A percentile compares a stretch with the other conserved stretches of the same genome.
Conservation (phyloP, 1,140 invertebrate genomes). For the Calosoma granatense region DNA sequence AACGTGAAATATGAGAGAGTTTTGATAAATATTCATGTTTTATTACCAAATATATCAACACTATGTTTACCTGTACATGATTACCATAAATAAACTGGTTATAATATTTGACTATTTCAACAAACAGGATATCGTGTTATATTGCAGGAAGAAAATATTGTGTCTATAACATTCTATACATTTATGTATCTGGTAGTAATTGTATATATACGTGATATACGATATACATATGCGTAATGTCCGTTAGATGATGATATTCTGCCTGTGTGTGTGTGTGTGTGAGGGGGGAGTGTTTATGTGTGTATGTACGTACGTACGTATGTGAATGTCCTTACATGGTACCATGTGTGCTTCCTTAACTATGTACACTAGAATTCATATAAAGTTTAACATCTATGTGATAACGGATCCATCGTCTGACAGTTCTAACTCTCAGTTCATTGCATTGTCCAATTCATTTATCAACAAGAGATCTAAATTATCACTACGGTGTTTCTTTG, state of each 20-base stretch:
- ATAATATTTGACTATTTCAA: slow-evolving; percentile 4
- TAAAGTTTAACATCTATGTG: background rate
- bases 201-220: background rate
- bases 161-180: slow-evolving; percentile 1
- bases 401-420: background rate
- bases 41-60: slow-evolving; percentile 14
- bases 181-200: background rate
- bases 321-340: background rate
- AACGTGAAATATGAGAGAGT: no score
- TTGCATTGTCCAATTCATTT: background rate
- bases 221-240: background rate
- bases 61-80: slow-evolving; percentile 11
- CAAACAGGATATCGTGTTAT: background rate
- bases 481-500: no score
- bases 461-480: no score
- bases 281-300: no score
- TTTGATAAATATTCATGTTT: slow-evolving; percentile 10
- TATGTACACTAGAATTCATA: background rate
- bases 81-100: background rate
- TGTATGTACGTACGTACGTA: background rate
- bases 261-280: background rate
- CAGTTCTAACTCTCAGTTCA: background rate
- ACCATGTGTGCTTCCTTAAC: background rate
- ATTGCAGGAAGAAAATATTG: background rate
- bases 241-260: background rate